Conservation (phyloP, 2,888 invertebrate genomes). For the Frankliniella intonsa region DNA sequence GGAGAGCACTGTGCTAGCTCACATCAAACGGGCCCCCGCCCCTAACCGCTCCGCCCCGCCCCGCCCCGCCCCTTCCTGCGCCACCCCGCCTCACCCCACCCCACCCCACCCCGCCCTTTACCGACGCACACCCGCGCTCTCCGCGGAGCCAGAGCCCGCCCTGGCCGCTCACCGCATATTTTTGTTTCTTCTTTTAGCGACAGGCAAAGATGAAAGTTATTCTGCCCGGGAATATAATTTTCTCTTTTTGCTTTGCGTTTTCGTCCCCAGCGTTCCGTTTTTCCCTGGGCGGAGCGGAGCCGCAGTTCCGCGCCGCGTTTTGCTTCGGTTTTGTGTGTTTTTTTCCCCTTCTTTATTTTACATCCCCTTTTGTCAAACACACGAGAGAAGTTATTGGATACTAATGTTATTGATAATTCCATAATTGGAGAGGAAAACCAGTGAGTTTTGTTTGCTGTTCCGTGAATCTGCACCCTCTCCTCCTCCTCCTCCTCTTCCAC, state of each 20-base stretch:
- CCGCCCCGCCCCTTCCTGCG: not conserved
- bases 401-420: conserved; percentile 23
- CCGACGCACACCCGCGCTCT: conserved; percentile 4
- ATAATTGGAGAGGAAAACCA: conserved; percentile 17
- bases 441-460: conserved; percentile 9
- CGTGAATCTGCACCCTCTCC: not conserved
- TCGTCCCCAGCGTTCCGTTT: conserved; percentile 9
- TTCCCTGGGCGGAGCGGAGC: not conserved
- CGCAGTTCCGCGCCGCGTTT: not conserved
- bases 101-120: not conserved
- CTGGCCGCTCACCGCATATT: conserved; percentile 23
- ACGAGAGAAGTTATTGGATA: conserved; percentile 20
- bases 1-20: conserved; percentile 7
- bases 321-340: not conserved
- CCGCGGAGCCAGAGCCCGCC: not conserved
- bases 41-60: not conserved
- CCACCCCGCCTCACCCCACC: not conserved
- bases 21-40: conserved; percentile 9
- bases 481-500: not conserved
- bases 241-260: conserved; percentile 20
- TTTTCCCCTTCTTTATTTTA: not conserved
- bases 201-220: conserved; percentile 26
- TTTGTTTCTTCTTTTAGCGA: conserved; percentile 27
- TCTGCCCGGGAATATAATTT: conserved; percentile 26
- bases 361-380: conserved; percentile 23